A percentile compares a stretch with the other conserved stretches of the same genome.
phyloP scores from a whole-genome alignment of 2,113 vertebrate species.

The Bos indicus region DNA sequence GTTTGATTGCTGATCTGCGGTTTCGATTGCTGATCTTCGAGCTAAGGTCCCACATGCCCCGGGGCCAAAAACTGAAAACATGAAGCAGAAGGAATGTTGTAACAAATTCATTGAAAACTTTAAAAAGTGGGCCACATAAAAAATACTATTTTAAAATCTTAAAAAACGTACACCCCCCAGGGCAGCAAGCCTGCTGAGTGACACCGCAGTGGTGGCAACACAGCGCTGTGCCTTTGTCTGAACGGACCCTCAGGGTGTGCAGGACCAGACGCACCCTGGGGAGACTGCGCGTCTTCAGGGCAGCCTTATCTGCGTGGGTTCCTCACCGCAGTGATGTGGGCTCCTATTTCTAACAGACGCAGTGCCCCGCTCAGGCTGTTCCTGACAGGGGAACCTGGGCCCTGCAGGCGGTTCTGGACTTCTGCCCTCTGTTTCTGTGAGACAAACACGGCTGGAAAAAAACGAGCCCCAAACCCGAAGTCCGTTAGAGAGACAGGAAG shows the following conservation, averaged over 20 bases:
- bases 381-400: background rate
- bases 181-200: background rate
- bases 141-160: background rate
- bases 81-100: background rate
- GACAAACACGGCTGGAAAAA: background rate
- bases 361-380: background rate
- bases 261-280: accelerated
- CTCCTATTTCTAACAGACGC: background rate
- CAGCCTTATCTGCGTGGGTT: background rate
- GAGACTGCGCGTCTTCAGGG: background rate
- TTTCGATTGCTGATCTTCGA: background rate
- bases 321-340: background rate
- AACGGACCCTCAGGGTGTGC: background rate
- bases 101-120: background rate
- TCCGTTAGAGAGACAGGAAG: background rate
- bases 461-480: background rate
- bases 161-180: background rate
- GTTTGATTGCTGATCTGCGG: background rate
- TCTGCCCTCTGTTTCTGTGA: background rate
- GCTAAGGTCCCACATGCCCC: background rate
- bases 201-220: background rate
- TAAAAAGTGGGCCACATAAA: background rate
- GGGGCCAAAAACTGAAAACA: background rate
- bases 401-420: background rate
- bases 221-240: background rate